These are phyloP conservation scores for Sinosuthora webbiana DNA, from an alignment of 2,113 vertebrate genomes.

Conservation along the genomic window DNA sequence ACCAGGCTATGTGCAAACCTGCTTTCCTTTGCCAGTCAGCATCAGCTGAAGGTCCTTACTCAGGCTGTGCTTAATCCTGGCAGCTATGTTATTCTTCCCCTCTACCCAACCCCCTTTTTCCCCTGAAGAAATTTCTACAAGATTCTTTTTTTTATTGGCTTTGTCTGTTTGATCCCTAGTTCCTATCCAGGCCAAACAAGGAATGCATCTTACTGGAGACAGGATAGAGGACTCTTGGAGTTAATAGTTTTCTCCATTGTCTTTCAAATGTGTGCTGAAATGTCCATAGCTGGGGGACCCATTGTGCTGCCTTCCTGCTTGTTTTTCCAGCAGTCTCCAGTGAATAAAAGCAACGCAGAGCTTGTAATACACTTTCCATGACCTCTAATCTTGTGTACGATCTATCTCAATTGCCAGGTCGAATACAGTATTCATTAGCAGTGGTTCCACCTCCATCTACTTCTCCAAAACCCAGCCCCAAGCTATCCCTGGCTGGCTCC, in stretches of 20 bases:
- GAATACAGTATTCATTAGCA: constrained; percentile 19
- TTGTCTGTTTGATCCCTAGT: constrained; percentile 22
- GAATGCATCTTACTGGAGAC: constrained; percentile 52
- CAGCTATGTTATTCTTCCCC: not conserved
- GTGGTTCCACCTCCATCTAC: not conserved
- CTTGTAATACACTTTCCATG: constrained; percentile 54
- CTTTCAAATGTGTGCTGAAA: constrained; percentile 53
- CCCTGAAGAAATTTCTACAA: constrained; percentile 5
- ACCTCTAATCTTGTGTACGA: constrained; percentile 36
- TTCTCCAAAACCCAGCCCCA: not conserved
- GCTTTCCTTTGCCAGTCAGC: not conserved
- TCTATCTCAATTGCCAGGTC: constrained; percentile 14
- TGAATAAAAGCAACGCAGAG: constrained; percentile 49
- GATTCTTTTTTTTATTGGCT: not conserved
- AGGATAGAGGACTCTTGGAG: constrained; percentile 62
- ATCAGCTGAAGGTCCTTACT: not conserved
- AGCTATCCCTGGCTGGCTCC: not conserved
- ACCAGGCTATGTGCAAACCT: not conserved
- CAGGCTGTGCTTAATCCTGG: not conserved
- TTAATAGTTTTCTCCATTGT: constrained; percentile 65
- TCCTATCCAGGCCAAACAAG: constrained; percentile 42
- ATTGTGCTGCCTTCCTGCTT: constrained; percentile 68
- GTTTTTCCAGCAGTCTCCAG: constrained; percentile 59
- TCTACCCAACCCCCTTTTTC: not conserved
- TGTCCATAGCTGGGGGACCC: constrained; percentile 19